Base-by-base conservation (phyloP, 2,888 invertebrate species). In the Selenia dentaria region DNA sequence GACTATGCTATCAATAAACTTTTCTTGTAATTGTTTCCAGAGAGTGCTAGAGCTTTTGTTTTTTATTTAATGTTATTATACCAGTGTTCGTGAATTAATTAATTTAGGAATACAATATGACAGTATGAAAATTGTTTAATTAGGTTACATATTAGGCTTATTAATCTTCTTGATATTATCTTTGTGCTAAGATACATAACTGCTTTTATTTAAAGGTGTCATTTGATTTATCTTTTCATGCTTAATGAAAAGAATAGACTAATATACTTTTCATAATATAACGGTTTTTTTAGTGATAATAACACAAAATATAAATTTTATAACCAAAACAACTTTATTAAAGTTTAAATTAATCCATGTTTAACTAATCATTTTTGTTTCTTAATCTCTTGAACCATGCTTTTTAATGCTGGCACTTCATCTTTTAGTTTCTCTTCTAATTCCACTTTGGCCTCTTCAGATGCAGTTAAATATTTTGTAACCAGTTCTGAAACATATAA, bases 361-460 rank as follows among this genome's bases (percentile, higher is more conserved):
- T 16, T 16, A 3, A 3, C 16, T 4, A 48, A 41, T 31, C 38
- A 83, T 54, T 87, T 83, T 53, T 85, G 77, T 62, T 83, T 88
- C 54, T 88, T 89, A 20, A 87, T 79, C 44, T 88, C 86, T 57
- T 70, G 71, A 5, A 88, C 81, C 58, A 85, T 67, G 54, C 62
- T 78, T 64, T 85, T 89, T 20, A 88, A 63, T 25, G 62, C 49
- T 9, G 80, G 74, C 47, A 88, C 68, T 61, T 83, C 79, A 39
- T 79, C 73, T 45, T 66, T 74, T 0, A 90, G 64, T 58, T 74
- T 78, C 13, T 74, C 76, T 63, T 81, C 82, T 41, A 75, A 51
- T 25, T 55, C 54, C 13, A 33, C 35, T 55, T 83, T 89, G 25
- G 83, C 81, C 40, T 83, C 80, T 25, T 83, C 87, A 43, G 75